Evolutionary conservation across 2,113 vertebrate species (phyloP).

Genomic region (Daboia siamensis): DNA sequence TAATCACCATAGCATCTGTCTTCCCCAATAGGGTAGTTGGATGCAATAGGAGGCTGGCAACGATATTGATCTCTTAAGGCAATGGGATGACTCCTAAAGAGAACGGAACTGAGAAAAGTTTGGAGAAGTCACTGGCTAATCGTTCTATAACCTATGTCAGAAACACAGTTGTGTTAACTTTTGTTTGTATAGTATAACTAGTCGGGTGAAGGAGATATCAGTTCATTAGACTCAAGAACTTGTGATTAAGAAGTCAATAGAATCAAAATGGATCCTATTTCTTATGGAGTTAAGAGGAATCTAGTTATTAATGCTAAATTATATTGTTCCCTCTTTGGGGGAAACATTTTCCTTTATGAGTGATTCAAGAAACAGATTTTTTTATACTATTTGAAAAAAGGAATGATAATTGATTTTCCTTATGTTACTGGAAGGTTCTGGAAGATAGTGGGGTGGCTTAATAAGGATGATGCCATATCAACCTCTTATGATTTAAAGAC

Average conservation of each 20-base stretch:
- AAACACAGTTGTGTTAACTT: not conserved
- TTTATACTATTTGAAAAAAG: not conserved
- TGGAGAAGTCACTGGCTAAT: not conserved
- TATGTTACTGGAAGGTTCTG: not conserved
- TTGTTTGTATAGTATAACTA: not conserved
- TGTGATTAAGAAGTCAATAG: not conserved
- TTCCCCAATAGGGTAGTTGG: not conserved
- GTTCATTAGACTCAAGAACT: not conserved
- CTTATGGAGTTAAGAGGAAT: not conserved
- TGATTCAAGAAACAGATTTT: not conserved
- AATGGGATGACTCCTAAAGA: not conserved
- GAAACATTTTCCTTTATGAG: not conserved
- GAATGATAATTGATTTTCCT: not conserved
- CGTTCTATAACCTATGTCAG: not conserved
- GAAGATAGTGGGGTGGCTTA: not conserved
- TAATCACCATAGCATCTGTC: not conserved
- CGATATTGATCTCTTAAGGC: not conserved
- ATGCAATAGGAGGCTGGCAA: not conserved
- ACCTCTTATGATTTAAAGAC: not conserved
- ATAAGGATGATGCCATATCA: not conserved
- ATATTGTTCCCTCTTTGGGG: not conserved
- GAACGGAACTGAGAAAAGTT: not conserved
- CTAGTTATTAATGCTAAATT: not conserved
- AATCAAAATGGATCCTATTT: not conserved
- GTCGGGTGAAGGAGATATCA: not conserved